Evolutionary conservation across 2,797 vertebrate genomes (phyloP).

Genomic region (Picus viridis): DNA sequence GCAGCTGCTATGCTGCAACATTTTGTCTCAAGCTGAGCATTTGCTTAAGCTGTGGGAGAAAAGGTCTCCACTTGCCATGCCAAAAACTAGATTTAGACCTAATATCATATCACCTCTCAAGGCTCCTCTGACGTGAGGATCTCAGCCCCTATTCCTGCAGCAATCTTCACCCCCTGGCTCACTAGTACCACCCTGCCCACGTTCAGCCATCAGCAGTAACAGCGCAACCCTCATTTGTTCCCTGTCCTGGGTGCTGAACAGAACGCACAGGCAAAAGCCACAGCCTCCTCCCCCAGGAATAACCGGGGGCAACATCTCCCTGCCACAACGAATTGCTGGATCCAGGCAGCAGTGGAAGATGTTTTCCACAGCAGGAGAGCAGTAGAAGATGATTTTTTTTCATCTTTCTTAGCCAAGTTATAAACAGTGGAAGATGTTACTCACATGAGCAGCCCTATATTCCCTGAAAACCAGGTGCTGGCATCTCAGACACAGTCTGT

Average conservation of each 20-base stretch:
- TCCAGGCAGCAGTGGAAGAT: background rate
- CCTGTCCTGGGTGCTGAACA: background rate
- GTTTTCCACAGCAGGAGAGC: background rate
- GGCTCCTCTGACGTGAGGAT: background rate
- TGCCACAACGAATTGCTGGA: background rate
- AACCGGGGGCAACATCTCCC: background rate
- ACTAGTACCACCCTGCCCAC: background rate
- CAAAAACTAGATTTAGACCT: background rate
- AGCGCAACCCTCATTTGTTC: background rate
- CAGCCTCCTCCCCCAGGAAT: background rate
- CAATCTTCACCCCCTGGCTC: background rate
- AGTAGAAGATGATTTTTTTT: background rate
- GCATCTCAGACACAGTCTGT: rapidly evolving
- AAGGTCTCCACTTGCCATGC: background rate
- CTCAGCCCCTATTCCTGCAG: background rate
- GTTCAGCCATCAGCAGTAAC: background rate
- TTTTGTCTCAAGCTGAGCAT: background rate
- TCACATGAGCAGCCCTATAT: background rate
- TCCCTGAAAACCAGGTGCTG: background rate
- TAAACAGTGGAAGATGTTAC: background rate
- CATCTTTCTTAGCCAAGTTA: background rate
- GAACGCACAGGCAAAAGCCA: background rate
- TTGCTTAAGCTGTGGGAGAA: background rate
- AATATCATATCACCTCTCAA: background rate
- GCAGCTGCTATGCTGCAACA: background rate